Percentiles rank a stretch among this genome's conserved stretches.
Evolutionary conservation across 2,888 invertebrate species (phyloP).

Genomic region (Timema cristinae): DNA sequence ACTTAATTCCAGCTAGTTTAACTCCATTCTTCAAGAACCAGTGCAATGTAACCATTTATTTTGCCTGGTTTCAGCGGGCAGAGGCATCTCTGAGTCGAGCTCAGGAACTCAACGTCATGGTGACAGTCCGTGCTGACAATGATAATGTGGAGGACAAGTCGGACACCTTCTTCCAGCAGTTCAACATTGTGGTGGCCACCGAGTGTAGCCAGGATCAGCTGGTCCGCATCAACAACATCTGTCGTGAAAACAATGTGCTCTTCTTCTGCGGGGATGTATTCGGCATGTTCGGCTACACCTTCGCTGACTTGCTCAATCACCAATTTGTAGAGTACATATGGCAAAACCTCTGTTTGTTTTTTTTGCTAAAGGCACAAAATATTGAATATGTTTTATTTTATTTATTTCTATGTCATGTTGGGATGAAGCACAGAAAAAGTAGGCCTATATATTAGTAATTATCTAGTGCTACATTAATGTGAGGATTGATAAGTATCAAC

Average conservation of each 20-base stretch:
- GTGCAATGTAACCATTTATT: too few relatives aligned
- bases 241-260: slow-evolving; percentile 68
- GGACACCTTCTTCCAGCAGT: slow-evolving; percentile 64
- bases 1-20: too few relatives aligned
- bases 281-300: slow-evolving; percentile 90
- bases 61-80: slow-evolving; percentile 60
- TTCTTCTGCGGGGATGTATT: slow-evolving; percentile 89
- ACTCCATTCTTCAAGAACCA: too few relatives aligned
- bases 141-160: slow-evolving; percentile 61
- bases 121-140: slow-evolving; percentile 69
- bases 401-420: too few relatives aligned
- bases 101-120: slow-evolving; percentile 89
- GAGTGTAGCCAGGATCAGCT: slow-evolving; percentile 68
- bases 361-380: too few relatives aligned
- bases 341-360: too few relatives aligned
- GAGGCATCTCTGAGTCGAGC: slow-evolving; percentile 74
- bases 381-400: too few relatives aligned
- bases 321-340: too few relatives aligned
- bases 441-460: too few relatives aligned
- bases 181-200: slow-evolving; percentile 80
- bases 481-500: too few relatives aligned
- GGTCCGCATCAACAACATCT: slow-evolving; percentile 69
- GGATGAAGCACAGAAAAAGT: too few relatives aligned
- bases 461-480: too few relatives aligned
- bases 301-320: slow-evolving; percentile 60